A percentile compares a stretch with the other conserved stretches of the same genome.
Evolutionary conservation across 2,113 vertebrate species (phyloP).

Genomic region (Leptobrachium leishanense): DNA sequence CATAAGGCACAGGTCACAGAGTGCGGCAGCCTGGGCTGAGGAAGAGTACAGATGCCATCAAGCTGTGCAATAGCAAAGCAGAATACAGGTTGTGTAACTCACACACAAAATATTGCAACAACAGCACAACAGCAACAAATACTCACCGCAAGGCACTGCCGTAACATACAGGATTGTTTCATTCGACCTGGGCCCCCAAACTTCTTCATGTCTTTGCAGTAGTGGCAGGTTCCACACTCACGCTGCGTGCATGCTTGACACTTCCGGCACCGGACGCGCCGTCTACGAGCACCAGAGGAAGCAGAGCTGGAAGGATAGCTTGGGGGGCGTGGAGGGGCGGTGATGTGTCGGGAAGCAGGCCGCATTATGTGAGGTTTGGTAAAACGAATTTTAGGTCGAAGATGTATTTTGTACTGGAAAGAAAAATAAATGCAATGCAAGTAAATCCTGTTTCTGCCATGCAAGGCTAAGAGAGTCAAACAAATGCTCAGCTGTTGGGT

Average conservation of each 20-base stretch:
- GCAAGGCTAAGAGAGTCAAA: not conserved
- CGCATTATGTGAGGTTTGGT: conserved; percentile 81
- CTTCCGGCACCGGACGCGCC: conserved; percentile 88
- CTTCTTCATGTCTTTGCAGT: conserved; percentile 94
- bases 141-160: conserved; percentile 90
- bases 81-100: not conserved
- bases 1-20: conserved; percentile 91
- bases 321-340: conserved; percentile 68
- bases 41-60: conserved; percentile 45
- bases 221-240: conserved; percentile 90
- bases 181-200: conserved; percentile 91
- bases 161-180: conserved; percentile 89
- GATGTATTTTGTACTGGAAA: conserved; percentile 70
- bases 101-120: too few species aligned
- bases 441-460: too few species aligned
- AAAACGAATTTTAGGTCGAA: conserved; percentile 73
- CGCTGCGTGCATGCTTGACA: conserved; percentile 88
- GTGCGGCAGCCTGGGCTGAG: conserved; percentile 90
- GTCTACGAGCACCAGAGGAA: conserved; percentile 81
- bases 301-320: conserved; percentile 70
- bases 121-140: not conserved
- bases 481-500: not conserved
- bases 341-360: conserved; percentile 69
- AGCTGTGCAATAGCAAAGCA: not conserved
- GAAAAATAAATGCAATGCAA: not conserved